A percentile compares a stretch with the other conserved stretches of the same genome.
Conservation (phyloP, 2,797 vertebrate genomes). For the Rhabdomys pumilio region DNA sequence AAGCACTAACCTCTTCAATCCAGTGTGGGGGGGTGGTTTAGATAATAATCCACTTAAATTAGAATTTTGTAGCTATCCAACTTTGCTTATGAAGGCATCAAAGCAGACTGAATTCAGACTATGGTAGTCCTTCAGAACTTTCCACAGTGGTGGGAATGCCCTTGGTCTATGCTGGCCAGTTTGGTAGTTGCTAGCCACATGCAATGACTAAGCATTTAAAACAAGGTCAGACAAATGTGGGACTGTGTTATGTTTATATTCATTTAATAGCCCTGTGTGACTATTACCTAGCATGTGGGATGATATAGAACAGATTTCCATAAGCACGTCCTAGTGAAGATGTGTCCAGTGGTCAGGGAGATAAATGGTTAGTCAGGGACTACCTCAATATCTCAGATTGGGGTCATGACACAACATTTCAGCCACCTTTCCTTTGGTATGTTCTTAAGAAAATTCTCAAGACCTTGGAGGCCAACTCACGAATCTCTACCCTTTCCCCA, state of each 20-base stretch:
- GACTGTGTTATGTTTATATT: conserved; percentile 23
- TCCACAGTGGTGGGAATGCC: background rate
- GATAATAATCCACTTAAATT: background rate
- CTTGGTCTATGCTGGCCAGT: background rate
- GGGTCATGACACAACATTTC: background rate
- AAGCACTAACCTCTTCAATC: conserved; percentile 1
- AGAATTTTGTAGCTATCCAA: background rate
- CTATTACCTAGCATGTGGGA: background rate
- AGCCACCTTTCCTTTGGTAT: background rate
- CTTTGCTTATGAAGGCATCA: background rate
- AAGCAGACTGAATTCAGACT: conserved; percentile 1
- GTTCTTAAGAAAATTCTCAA: conserved; percentile 1
- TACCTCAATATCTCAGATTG: background rate
- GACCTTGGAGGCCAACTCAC: background rate
- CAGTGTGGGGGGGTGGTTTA: background rate
- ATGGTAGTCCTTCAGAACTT: background rate
- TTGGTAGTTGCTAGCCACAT: background rate
- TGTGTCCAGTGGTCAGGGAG: background rate
- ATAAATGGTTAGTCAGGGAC: background rate
- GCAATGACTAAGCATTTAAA: background rate
- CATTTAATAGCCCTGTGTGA: background rate
- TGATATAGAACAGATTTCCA: background rate
- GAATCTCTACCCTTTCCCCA: background rate
- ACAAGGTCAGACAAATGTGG: background rate
- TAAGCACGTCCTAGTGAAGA: background rate